Evolutionary conservation across 2,797 vertebrate genomes (phyloP).

Genomic region (Bovichtus variegatus): DNA sequence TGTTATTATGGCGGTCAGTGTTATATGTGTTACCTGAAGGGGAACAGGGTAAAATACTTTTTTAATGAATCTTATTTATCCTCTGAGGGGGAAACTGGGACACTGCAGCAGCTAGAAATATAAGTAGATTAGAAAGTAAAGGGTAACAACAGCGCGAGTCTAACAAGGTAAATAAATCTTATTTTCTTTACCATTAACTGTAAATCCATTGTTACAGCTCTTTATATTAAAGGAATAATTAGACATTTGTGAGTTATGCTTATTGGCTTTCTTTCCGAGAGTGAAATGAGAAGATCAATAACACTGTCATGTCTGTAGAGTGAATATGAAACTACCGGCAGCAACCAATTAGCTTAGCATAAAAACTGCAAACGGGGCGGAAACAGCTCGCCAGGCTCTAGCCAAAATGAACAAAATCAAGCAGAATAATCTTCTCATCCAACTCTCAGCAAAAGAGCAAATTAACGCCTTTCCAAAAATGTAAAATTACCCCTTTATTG

Average conservation of each 20-base stretch:
- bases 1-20: neutral
- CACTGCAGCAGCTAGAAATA: constrained; percentile 5
- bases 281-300: neutral
- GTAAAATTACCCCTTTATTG: neutral
- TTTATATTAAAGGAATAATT: neutral
- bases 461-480: neutral
- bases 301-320: neutral
- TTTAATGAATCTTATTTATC: constrained; percentile 32
- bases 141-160: neutral
- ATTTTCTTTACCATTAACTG: neutral
- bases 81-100: neutral
- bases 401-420: neutral
- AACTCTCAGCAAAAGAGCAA: no score
- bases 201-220: neutral
- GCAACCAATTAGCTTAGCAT: neutral
- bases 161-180: neutral
- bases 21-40: constrained; percentile 1
- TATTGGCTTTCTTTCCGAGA: neutral
- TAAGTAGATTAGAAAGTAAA: neutral
- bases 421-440: no score
- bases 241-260: neutral
- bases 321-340: neutral
- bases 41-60: neutral
- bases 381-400: neutral
- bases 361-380: neutral